Percentiles rank a stretch among this genome's conserved stretches.
These are phyloP conservation scores for Chironomus striatipennis DNA, from an alignment of 1,140 invertebrate genomes.

Conservation along the genomic window DNA sequence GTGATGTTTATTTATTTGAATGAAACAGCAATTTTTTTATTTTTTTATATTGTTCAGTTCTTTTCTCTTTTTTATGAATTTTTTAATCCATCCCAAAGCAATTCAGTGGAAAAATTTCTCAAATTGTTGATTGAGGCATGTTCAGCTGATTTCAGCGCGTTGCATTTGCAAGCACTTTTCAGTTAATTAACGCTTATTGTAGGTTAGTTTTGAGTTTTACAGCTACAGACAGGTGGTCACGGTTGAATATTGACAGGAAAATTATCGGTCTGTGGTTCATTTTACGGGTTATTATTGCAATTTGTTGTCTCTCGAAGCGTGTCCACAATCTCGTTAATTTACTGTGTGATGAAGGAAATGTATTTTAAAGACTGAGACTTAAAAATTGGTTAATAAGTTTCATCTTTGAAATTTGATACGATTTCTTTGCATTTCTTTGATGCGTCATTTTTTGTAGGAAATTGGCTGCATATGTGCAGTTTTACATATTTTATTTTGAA, in stretches of 20 bases:
- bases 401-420: too few relatives aligned
- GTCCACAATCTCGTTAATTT: too few relatives aligned
- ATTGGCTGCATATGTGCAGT: too few relatives aligned
- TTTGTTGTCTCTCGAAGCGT: too few relatives aligned
- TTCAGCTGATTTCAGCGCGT: constrained; percentile 5
- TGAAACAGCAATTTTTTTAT: neutral
- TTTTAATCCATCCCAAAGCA: neutral
- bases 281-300: too few relatives aligned
- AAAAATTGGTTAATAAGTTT: too few relatives aligned
- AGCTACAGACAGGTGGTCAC: neutral
- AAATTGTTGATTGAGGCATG: neutral
- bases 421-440: too few relatives aligned
- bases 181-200: constrained; percentile 11
- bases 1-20: constrained; percentile 21
- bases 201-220: neutral
- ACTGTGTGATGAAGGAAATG: too few relatives aligned
- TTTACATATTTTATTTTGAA: too few relatives aligned
- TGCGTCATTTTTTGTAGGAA: too few relatives aligned
- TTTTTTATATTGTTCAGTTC: neutral
- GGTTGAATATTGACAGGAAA: neutral
- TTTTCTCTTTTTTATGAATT: neutral
- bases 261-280: neutral
- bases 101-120: too few relatives aligned
- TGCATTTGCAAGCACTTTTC: constrained; percentile 1
- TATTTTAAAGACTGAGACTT: too few relatives aligned